Base-by-base conservation (phyloP, 2,888 invertebrate species). In the Trichopoda pennipes region DNA sequence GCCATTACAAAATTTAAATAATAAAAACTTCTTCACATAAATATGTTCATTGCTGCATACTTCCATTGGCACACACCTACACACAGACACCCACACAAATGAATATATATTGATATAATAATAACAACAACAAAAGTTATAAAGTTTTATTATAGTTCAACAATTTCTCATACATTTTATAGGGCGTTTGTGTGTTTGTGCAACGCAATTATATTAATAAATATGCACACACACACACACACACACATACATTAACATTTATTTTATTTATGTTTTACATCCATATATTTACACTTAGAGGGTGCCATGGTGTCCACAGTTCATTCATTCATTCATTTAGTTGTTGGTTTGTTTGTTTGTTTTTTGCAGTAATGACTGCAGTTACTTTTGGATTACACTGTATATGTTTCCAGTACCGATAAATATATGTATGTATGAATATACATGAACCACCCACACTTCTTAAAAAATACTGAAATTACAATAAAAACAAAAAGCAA, bases 1-100 rank as follows among this genome's bases (percentile, higher is more conserved):
- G 61, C 17, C 58, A 64, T n/a, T n/a, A 81, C 47, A 77, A 63
- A 51, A 58, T 58, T 28, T 42, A 68, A 73, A 38, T 56, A 75
- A 69, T 42, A 68, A 81, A 77, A 69, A 55, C 44, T 75, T 75
- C 17, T 49, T 53, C 10, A 49, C 21, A 58, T 19, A 16, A 35
- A 17, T 19, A 28, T 9, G 23, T 35, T 19, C 55, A 56, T 60
- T n/a, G 28, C 8, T 28, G 28, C 28, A 28, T 6, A 6, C 28
- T 7, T 6, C 28, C 6, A 28, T 4, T n/a, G n/a, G 2, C 10
- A 19, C 6, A 32, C 17, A 47, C 17, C n/a, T 49, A 16, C 17
- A 32, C 14, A 64, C 17, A 38, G 23, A 28, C 55, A 68, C 42
- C 7, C 0, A 55, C 9, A 47, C 17, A 17, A 61, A 61, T 38